Evolutionary conservation across 2,797 vertebrate species (phyloP).

Genomic region (Rhabdomys pumilio): DNA sequence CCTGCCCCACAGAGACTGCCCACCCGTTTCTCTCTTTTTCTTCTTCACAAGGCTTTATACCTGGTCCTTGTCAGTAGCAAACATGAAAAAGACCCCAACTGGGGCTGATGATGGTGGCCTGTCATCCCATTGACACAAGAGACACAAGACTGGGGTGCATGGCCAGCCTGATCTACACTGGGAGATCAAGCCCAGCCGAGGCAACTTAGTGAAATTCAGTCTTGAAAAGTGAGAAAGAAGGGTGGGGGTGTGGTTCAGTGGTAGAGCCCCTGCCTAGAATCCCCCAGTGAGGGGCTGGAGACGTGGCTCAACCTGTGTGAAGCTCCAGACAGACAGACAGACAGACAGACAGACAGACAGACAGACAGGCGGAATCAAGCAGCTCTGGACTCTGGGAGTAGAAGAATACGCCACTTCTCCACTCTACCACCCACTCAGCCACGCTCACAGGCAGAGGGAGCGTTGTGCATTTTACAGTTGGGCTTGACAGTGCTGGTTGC

Average conservation of each 20-base stretch:
- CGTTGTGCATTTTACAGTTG: accelerated
- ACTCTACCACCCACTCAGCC: background rate
- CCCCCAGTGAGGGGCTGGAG: background rate
- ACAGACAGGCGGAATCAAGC: background rate
- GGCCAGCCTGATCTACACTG: background rate
- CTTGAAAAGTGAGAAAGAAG: background rate
- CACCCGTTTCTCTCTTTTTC: background rate
- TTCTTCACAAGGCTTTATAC: background rate
- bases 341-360: background rate
- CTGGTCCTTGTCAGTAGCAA: accelerated
- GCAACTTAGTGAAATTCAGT: background rate
- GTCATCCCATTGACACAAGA: background rate
- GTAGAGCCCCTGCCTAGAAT: background rate
- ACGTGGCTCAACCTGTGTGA: background rate
- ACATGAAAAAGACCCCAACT: background rate
- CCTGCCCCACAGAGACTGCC: background rate
- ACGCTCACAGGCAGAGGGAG: background rate
- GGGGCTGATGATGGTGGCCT: background rate
- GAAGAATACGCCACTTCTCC: accelerated
- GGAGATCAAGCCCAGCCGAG: background rate
- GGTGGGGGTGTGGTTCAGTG: background rate
- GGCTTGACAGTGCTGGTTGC: background rate
- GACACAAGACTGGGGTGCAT: background rate
- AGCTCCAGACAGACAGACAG: background rate
- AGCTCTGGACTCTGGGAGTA: background rate